Evolutionary conservation across 2,113 vertebrate species (phyloP).

Genomic region (Paramormyrops kingsleyae): DNA sequence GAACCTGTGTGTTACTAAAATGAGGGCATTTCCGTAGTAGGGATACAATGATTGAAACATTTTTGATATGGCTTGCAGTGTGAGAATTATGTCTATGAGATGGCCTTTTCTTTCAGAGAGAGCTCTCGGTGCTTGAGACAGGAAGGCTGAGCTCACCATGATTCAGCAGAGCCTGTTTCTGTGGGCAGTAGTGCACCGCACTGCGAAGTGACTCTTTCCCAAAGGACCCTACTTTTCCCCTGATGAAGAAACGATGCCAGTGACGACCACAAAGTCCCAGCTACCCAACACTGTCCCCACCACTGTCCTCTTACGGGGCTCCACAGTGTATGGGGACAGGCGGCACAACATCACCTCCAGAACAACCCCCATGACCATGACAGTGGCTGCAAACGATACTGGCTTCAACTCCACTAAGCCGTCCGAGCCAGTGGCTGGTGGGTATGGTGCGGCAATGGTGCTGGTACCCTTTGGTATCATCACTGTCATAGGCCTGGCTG

Average conservation of each 20-base stretch:
- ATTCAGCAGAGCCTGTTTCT: slow-evolving; percentile 27
- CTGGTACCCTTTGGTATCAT: slow-evolving; percentile 89
- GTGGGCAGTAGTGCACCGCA: slow-evolving; percentile 21
- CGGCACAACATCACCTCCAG: slow-evolving; percentile 49
- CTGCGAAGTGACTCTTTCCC: slow-evolving; percentile 30
- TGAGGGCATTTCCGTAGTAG: neutral
- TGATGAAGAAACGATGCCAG: slow-evolving; percentile 42
- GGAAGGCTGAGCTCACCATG: slow-evolving; percentile 18
- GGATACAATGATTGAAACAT: neutral
- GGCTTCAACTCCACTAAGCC: slow-evolving; percentile 77
- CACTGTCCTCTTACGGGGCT: slow-evolving; percentile 37
- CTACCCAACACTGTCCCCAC: slow-evolving; percentile 41
- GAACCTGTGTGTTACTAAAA: neutral
- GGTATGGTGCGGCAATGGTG: slow-evolving; percentile 72
- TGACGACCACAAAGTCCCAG: slow-evolving; percentile 33
- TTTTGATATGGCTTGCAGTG: neutral
- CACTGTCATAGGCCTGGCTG: slow-evolving; percentile 82
- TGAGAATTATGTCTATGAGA: neutral
- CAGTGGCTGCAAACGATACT: slow-evolving; percentile 68
- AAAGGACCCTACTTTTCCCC: neutral
- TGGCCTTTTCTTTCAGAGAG: neutral
- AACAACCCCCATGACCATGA: slow-evolving; percentile 51
- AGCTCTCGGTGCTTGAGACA: neutral
- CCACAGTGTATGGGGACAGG: slow-evolving; percentile 27
- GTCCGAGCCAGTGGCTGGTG: slow-evolving; percentile 56